Evolutionary conservation across 2,797 vertebrate species (phyloP).

Genomic region (Enteromius treurensis): DNA sequence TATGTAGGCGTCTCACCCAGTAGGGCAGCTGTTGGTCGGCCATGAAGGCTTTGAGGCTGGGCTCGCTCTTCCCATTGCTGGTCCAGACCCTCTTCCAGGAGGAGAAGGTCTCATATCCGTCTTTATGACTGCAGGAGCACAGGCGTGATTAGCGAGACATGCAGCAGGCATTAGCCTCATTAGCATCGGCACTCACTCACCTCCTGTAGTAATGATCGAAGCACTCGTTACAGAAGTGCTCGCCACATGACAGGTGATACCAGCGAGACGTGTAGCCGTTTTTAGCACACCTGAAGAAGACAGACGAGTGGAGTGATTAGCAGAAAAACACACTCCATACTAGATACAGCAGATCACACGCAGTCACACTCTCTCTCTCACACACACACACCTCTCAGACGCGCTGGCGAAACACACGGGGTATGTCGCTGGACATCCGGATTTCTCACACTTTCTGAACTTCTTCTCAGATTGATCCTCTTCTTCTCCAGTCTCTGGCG

Average conservation of each 20-base stretch:
- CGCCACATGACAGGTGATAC: slow-evolving; percentile 98
- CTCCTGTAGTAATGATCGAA: slow-evolving; percentile 99
- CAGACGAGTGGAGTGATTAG: neutral
- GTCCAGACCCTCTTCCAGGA: slow-evolving; percentile 97
- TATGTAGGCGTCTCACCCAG: slow-evolving; percentile 82
- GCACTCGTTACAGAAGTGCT: slow-evolving; percentile 99
- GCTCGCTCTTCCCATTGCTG: slow-evolving; percentile 96
- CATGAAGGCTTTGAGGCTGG: slow-evolving; percentile 98
- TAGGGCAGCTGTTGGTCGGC: slow-evolving; percentile 98
- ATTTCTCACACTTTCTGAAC: slow-evolving; percentile 97
- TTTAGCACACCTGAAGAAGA: slow-evolving; percentile 89
- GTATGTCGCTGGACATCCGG: slow-evolving; percentile 91
- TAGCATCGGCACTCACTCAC: slow-evolving; percentile 70
- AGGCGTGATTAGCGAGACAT: neutral
- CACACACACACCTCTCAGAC: slow-evolving; percentile 85
- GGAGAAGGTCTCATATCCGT: slow-evolving; percentile 92
- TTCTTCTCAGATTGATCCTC: slow-evolving; percentile 93
- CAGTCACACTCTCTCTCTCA: neutral
- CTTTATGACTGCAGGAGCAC: slow-evolving; percentile 87
- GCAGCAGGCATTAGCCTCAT: neutral
- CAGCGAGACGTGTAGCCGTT: slow-evolving; percentile 98
- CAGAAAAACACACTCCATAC: neutral
- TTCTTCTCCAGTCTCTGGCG: slow-evolving; percentile 86
- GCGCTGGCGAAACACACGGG: slow-evolving; percentile 98
- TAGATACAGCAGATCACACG: too few species aligned